These are phyloP conservation scores for Lacerta agilis DNA, from an alignment of 2,797 vertebrate species.

Conservation along the genomic window DNA sequence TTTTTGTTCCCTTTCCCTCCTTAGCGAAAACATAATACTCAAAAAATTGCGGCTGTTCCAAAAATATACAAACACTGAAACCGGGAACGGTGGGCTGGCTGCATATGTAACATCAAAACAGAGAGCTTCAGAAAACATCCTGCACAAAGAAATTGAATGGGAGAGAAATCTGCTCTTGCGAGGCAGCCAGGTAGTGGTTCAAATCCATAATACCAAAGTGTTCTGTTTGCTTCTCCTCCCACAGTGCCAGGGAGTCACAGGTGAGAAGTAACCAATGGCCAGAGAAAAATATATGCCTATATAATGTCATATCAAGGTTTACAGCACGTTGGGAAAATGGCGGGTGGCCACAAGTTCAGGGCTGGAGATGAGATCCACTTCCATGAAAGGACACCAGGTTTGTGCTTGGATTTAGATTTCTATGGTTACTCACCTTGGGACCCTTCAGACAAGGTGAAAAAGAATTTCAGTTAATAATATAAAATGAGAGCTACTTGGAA, in stretches of 20 bases:
- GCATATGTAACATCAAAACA: slow-evolving; percentile 66
- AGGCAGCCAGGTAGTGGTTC: slow-evolving; percentile 29
- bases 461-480: background rate
- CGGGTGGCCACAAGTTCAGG: accelerated
- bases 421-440: background rate
- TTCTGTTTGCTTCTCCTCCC: background rate
- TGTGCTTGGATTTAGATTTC: background rate
- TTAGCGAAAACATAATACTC: slow-evolving; percentile 43
- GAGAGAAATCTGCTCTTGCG: slow-evolving; percentile 58
- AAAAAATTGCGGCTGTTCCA: slow-evolving; percentile 48
- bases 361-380: accelerated
- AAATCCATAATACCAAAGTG: slow-evolving; percentile 45
- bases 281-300: background rate
- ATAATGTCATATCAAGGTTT: background rate
- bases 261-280: background rate
- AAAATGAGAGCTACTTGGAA: background rate
- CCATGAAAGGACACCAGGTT: accelerated
- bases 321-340: background rate
- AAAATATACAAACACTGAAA: slow-evolving; percentile 67
- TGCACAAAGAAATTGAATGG: slow-evolving; percentile 67
- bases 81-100: slow-evolving; percentile 52
- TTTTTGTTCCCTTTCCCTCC: slow-evolving; percentile 56
- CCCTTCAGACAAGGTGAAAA: background rate
- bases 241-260: background rate
- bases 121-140: slow-evolving; percentile 62